Evolutionary conservation across 2,888 invertebrate genomes (phyloP).

Genomic region (Caenorhabditis sp.): DNA sequence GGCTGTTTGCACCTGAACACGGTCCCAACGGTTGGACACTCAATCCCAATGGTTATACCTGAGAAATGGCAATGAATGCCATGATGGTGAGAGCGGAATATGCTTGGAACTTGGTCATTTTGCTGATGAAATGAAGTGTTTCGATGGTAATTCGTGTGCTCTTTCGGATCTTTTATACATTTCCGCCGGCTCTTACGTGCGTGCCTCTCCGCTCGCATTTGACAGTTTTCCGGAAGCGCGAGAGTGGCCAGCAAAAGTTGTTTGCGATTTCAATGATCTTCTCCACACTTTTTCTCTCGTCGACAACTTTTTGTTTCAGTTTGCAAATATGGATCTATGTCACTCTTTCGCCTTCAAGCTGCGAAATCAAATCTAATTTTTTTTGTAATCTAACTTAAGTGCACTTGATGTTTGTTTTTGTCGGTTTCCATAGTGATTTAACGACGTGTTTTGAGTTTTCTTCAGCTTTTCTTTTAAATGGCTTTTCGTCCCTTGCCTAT

Average conservation of each 20-base stretch:
- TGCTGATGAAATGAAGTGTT: neutral
- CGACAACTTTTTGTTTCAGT: too few relatives aligned
- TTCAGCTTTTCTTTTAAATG: neutral
- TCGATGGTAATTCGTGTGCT: neutral
- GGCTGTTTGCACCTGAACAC: constrained; percentile 1
- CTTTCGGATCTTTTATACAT: neutral
- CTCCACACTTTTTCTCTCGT: neutral
- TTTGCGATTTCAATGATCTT: constrained; percentile 3
- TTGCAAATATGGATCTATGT: too few relatives aligned
- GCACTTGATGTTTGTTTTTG: neutral
- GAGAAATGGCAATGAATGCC: constrained; percentile 22
- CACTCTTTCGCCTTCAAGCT: too few relatives aligned
- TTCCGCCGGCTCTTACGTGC: constrained; percentile 7
- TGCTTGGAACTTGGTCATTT: constrained; percentile 23
- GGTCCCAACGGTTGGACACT: neutral
- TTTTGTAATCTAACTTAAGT: too few relatives aligned
- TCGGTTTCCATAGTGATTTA: neutral
- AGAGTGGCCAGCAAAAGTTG: too few relatives aligned
- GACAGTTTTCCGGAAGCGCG: constrained; percentile 47
- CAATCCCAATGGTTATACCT: constrained; percentile 1
- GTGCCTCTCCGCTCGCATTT: constrained; percentile 2
- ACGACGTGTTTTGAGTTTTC: neutral
- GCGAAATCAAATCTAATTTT: too few relatives aligned
- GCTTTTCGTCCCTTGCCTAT: neutral
- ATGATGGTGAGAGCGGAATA: constrained; percentile 12